phyloP scores from a whole-genome alignment of 2,888 invertebrate genomes.

The Halocaridina rubra region DNA sequence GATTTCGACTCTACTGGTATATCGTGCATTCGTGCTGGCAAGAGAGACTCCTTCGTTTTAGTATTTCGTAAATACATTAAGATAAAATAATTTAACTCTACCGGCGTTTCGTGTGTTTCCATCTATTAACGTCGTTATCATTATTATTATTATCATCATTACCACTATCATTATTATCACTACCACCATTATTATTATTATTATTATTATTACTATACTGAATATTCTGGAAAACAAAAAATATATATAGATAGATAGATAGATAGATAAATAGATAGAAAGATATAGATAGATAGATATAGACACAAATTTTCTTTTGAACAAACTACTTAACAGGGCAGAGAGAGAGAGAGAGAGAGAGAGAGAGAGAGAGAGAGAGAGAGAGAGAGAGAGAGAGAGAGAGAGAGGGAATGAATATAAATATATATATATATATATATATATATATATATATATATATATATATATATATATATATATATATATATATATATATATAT shows the following conservation, averaged over 20 bases:
- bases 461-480: background rate
- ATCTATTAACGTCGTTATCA: too few species aligned
- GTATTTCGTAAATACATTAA: too few species aligned
- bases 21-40: too few species aligned
- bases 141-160: background rate
- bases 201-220: background rate
- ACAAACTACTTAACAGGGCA: too few species aligned
- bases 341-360: background rate
- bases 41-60: too few species aligned
- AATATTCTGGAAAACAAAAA: background rate
- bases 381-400: background rate
- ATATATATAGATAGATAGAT: background rate
- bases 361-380: background rate
- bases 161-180: background rate
- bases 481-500: background rate
- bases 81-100: too few species aligned
- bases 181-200: background rate
- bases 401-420: too few species aligned
- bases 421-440: background rate
- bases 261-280: background rate
- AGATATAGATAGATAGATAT: background rate
- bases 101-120: too few species aligned
- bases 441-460: background rate
- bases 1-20: too few species aligned
- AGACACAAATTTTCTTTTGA: background rate